Percentiles rank a stretch among this genome's conserved stretches.
phyloP scores from a whole-genome alignment of 1,140 invertebrate genomes.

The Trichonephila clavata region DNA sequence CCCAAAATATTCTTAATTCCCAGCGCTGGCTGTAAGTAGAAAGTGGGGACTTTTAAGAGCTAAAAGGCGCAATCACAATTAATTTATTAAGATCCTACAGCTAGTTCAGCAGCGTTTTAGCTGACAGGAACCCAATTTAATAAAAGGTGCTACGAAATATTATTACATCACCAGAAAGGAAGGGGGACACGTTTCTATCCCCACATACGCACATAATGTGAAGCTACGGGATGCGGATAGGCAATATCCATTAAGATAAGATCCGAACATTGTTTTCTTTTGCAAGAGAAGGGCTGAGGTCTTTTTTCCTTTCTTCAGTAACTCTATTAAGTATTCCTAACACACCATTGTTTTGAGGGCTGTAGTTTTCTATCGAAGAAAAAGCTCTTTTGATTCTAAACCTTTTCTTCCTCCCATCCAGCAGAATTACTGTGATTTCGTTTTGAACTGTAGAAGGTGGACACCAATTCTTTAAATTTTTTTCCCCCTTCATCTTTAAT shows the following conservation, averaged over 20 bases:
- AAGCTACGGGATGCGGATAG: conserved; percentile 34
- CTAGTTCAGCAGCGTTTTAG: conserved; percentile 18
- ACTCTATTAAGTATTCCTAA: conserved; percentile 30
- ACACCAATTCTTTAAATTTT: neutral
- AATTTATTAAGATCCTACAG: conserved; percentile 29
- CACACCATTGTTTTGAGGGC: conserved; percentile 20
- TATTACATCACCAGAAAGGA: conserved; percentile 42
- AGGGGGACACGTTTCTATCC: neutral
- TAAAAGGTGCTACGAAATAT: conserved; percentile 57
- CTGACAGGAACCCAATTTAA: conserved; percentile 44
- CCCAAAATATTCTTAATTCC: conserved; percentile 20
- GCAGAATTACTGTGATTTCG: neutral
- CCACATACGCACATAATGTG: neutral
- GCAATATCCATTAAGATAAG: conserved; percentile 58
- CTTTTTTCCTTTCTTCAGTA: neutral
- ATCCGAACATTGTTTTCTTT: conserved; percentile 48
- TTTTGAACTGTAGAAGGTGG: neutral
- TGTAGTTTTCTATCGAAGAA: conserved; percentile 2
- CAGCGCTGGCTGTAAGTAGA: neutral
- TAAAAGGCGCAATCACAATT: conserved; percentile 51
- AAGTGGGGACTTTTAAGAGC: conserved; percentile 54
- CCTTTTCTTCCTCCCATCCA: neutral
- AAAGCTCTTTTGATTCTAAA: neutral
- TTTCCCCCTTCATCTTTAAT: too few species aligned
- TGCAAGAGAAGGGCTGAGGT: neutral